Conservation (phyloP, 53 echinoderm and acorn worm genomes). For the Hippasteria phrygiana region DNA sequence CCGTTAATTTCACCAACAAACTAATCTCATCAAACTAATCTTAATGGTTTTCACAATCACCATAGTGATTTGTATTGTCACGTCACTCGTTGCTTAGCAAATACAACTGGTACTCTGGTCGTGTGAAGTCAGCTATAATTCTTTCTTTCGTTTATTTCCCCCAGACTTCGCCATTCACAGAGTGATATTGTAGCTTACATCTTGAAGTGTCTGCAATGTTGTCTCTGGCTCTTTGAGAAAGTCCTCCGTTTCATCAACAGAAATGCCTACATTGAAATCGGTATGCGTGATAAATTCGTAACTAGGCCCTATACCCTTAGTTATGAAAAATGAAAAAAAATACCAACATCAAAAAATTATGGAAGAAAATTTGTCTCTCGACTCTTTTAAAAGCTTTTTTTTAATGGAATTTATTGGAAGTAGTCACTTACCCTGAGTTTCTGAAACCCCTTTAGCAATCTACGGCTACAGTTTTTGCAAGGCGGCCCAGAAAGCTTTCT, state of each 20-base stretch:
- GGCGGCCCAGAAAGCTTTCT: conserved; percentile 88
- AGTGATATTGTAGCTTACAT: conserved; percentile 72
- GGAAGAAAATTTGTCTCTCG: too few relatives aligned
- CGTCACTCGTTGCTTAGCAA: too few relatives aligned
- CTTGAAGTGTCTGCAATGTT: conserved; percentile 87
- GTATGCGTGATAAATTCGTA: conserved; percentile 39
- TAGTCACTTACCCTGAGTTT: not conserved
- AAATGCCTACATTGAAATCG: conserved; percentile 98
- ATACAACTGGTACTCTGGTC: too few relatives aligned
- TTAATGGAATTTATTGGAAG: not conserved
- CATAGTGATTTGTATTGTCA: too few relatives aligned
- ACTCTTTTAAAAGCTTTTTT: too few relatives aligned
- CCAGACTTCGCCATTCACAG: conserved; percentile 77
- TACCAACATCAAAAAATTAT: too few relatives aligned
- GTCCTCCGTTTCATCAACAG: conserved; percentile 89
- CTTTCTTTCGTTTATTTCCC: too few relatives aligned
- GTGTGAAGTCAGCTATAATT: too few relatives aligned
- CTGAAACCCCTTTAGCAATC: conserved; percentile 67
- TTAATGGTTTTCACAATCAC: too few relatives aligned
- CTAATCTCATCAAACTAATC: not conserved
- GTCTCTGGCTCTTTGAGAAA: conserved; percentile 94
- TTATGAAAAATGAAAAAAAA: not conserved
- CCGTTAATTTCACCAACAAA: too few relatives aligned
- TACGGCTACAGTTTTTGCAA: conserved; percentile 93
- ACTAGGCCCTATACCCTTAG: too few relatives aligned